phyloP scores from a whole-genome alignment of 2,888 invertebrate species.

The Lasioglossum villosulum region DNA sequence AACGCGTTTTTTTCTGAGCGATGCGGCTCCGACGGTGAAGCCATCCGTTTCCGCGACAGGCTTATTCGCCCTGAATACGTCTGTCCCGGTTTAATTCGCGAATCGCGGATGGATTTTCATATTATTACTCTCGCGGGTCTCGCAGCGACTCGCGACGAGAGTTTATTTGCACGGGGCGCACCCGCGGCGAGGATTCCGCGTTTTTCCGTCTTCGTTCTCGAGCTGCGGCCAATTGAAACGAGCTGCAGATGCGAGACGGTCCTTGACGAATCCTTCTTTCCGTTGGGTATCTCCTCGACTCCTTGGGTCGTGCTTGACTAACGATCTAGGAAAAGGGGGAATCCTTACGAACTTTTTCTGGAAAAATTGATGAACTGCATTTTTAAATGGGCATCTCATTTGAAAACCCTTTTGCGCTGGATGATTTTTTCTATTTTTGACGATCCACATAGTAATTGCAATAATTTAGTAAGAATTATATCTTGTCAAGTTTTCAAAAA shows the following conservation, averaged over 20 bases:
- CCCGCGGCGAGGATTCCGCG: not conserved
- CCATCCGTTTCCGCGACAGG: constrained; percentile 32
- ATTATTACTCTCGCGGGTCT: constrained; percentile 68
- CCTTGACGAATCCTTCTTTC: not conserved
- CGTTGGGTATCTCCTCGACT: not conserved
- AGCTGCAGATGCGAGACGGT: not conserved
- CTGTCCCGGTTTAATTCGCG: constrained; percentile 25
- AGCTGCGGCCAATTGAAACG: constrained; percentile 10
- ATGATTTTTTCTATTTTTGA: not conserved
- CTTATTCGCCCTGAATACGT: constrained; percentile 36
- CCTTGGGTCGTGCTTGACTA: not conserved
- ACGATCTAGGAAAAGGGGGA: not conserved
- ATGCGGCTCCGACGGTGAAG: constrained; percentile 16
- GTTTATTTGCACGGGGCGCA: constrained; percentile 40
- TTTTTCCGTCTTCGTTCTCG: constrained; percentile 5
- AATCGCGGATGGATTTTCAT: constrained; percentile 73
- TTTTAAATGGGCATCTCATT: no score
- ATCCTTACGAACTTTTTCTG: not conserved
- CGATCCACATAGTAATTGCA: no score
- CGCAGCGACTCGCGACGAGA: constrained; percentile 39
- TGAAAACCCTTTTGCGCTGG: no score
- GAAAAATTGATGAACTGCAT: not conserved
- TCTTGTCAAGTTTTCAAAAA: no score
- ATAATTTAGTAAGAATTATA: no score
- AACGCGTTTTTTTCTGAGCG: not conserved